These are phyloP conservation scores for Trematomus bernacchii DNA, from an alignment of 2,797 vertebrate species.

Conservation along the genomic window DNA sequence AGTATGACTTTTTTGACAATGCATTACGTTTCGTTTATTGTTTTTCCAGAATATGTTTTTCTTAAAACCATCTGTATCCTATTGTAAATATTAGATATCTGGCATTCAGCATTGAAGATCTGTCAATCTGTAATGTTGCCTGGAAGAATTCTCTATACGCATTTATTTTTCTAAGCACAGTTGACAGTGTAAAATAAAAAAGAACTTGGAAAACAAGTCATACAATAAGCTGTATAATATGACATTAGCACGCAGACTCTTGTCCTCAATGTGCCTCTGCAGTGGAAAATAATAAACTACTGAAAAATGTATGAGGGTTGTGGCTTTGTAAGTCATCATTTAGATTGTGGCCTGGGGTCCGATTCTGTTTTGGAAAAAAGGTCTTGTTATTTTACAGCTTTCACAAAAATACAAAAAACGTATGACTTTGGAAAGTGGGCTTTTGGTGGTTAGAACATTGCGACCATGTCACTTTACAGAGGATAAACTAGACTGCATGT, in stretches of 20 bases:
- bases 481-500: constrained; percentile 1
- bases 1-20: background rate
- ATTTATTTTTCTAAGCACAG: background rate
- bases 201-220: constrained; percentile 7
- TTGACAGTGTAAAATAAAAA: background rate
- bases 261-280: constrained; percentile 20
- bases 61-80: background rate
- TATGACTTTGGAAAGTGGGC: constrained; percentile 20
- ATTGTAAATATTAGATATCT: background rate
- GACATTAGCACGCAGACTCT: constrained; percentile 21
- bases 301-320: constrained; percentile 22
- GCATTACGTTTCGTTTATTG: too few relatives aligned
- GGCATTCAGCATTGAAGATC: background rate
- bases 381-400: constrained; percentile 16
- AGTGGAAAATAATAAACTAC: constrained; percentile 1
- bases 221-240: constrained; percentile 30
- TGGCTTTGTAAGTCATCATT: constrained; percentile 35
- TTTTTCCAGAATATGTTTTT: too few relatives aligned
- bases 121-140: background rate
- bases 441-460: background rate
- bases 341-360: constrained; percentile 21
- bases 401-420: constrained; percentile 12
- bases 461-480: background rate
- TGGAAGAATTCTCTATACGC: background rate
- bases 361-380: background rate